phyloP scores from a whole-genome alignment of 2,888 invertebrate species.

The Hyppa rectilinea region DNA sequence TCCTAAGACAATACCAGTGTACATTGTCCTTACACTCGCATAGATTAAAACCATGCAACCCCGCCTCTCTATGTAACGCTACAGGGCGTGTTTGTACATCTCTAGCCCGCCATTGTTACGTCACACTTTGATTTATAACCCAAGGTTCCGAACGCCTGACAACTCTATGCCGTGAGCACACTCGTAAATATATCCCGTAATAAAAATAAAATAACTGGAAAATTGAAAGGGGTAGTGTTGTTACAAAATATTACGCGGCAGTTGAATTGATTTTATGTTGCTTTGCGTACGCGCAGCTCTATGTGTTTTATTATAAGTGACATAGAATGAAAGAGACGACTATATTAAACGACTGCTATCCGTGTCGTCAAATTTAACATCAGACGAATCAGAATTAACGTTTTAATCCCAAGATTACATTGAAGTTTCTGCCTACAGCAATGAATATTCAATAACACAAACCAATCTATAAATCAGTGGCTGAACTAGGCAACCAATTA shows the following conservation, averaged over 20 bases:
- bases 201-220: conserved; percentile 62
- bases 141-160: conserved; percentile 48
- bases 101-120: conserved; percentile 70
- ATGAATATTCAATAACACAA: conserved; percentile 55
- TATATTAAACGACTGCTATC: conserved; percentile 14
- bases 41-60: conserved; percentile 63
- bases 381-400: conserved; percentile 27
- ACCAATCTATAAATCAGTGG: conserved; percentile 42
- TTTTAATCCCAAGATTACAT: conserved; percentile 33
- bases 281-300: conserved; percentile 28
- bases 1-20: conserved; percentile 54
- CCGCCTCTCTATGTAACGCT: conserved; percentile 58
- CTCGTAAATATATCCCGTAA: conserved; percentile 61
- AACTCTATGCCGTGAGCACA: conserved; percentile 59
- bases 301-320: conserved; percentile 43
- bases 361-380: conserved; percentile 31
- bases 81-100: conserved; percentile 66
- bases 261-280: conserved; percentile 62
- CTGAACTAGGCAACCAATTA: conserved; percentile 48
- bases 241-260: conserved; percentile 55
- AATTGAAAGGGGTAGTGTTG: conserved; percentile 54
- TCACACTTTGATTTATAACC: conserved; percentile 71
- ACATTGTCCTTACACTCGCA: conserved; percentile 60
- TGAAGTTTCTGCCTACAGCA: conserved; percentile 46
- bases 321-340: conserved; percentile 23